Evolutionary conservation across 2,113 vertebrate species (phyloP).

Genomic region (Halcyon malimbica): DNA sequence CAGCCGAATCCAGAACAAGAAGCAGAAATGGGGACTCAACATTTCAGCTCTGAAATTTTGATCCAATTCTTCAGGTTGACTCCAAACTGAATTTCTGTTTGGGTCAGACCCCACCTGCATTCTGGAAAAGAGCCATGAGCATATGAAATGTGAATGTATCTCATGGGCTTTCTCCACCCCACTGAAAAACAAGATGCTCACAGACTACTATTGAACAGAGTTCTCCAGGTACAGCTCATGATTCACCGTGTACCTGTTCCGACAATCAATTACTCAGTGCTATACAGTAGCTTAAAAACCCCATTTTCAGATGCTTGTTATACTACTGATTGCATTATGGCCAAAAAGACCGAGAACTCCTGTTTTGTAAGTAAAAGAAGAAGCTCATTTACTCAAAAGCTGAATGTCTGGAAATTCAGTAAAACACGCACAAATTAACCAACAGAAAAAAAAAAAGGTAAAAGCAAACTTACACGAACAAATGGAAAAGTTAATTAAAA

Average conservation of each 20-base stretch:
- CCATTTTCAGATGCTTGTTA: background rate
- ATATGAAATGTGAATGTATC: background rate
- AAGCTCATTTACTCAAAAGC: background rate
- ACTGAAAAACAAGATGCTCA: background rate
- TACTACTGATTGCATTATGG: background rate
- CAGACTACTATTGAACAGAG: background rate
- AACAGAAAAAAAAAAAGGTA: background rate
- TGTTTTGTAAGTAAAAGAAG: background rate
- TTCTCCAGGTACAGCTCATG: background rate
- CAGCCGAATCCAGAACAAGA: background rate
- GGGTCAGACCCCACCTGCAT: background rate
- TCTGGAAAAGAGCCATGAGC: background rate
- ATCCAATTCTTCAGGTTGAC: too few species aligned
- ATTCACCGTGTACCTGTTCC: background rate
- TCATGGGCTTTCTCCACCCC: background rate
- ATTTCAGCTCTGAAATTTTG: background rate
- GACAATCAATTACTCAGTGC: background rate
- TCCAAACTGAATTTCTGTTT: background rate
- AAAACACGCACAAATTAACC: background rate
- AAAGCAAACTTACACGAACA: background rate
- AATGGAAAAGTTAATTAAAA: slow-evolving; percentile 39
- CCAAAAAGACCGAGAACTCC: background rate
- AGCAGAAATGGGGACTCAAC: background rate
- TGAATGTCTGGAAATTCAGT: background rate
- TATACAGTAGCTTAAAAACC: background rate